Evolutionary conservation across 2,797 vertebrate genomes (phyloP).

Genomic region (Ptychobarbus kaznakovi): DNA sequence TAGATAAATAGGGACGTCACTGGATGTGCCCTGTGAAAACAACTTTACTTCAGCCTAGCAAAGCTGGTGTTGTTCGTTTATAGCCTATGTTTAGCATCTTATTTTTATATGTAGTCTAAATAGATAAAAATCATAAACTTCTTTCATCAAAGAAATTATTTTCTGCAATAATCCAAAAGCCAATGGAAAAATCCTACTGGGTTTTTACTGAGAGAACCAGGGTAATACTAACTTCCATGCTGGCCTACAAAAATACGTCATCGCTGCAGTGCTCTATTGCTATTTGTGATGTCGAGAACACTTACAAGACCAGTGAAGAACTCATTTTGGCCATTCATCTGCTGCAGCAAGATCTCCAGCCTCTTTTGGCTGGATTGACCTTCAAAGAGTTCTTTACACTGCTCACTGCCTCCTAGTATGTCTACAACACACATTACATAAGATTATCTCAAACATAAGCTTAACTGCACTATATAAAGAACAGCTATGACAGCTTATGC

Average conservation of each 20-base stretch:
- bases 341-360: conserved; percentile 75
- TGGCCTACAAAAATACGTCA: neutral
- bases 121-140: neutral
- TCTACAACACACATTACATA: conserved; percentile 61
- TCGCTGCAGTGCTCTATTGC: neutral
- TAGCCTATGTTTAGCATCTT: neutral
- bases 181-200: neutral
- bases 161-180: neutral
- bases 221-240: neutral
- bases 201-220: neutral
- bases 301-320: conserved; percentile 74
- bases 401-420: conserved; percentile 61
- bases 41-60: neutral
- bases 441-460: neutral
- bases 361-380: conserved; percentile 76
- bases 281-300: neutral
- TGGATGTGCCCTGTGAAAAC: conserved; percentile 69
- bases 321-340: conserved; percentile 71
- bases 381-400: conserved; percentile 69
- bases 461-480: conserved; percentile 5
- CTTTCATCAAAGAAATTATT: neutral
- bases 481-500: neutral
- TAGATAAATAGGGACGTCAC: conserved; percentile 72
- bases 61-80: neutral
- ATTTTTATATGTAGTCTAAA: neutral